These are phyloP conservation scores for Phymanthus crucifer DNA, from an alignment of 92 coral and sea anemone genomes.

Conservation along the genomic window DNA sequence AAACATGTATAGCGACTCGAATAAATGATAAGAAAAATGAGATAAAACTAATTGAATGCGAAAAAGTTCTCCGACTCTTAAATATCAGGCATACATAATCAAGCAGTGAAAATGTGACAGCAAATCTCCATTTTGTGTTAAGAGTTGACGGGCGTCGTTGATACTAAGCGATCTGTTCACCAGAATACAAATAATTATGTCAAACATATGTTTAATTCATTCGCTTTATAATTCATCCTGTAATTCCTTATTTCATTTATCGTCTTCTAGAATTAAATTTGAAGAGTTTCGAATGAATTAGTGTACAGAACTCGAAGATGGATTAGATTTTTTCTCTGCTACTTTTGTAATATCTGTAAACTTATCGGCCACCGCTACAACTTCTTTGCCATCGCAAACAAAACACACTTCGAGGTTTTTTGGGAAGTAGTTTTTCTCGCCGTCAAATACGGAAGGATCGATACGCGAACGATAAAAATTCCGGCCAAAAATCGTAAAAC, in stretches of 20 bases:
- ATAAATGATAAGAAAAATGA: too few species aligned
- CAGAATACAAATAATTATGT: neutral
- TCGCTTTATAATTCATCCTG: neutral
- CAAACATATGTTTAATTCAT: neutral
- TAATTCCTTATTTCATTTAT: neutral
- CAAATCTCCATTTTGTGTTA: too few species aligned
- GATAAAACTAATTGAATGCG: too few species aligned
- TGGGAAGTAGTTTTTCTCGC: slow-evolving; percentile 81
- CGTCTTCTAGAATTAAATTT: neutral
- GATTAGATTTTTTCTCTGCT: slow-evolving; percentile 15
- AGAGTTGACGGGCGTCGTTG: neutral
- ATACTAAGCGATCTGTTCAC: neutral
- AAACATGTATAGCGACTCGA: too few species aligned
- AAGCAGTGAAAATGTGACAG: too few species aligned
- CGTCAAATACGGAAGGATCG: slow-evolving; percentile 77
- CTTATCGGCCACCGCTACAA: slow-evolving; percentile 45
- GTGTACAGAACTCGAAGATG: neutral
- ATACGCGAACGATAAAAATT: slow-evolving; percentile 64
- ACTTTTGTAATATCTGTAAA: slow-evolving; percentile 39
- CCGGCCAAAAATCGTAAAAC: slow-evolving; percentile 57
- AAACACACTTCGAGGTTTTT: slow-evolving; percentile 71
- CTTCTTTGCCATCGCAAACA: slow-evolving; percentile 41
- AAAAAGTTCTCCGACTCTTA: too few species aligned
- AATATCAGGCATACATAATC: too few species aligned
- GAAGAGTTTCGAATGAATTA: neutral